Base-by-base conservation (phyloP, 2,113 vertebrate genomes). In the Salvelinus alpinus region DNA sequence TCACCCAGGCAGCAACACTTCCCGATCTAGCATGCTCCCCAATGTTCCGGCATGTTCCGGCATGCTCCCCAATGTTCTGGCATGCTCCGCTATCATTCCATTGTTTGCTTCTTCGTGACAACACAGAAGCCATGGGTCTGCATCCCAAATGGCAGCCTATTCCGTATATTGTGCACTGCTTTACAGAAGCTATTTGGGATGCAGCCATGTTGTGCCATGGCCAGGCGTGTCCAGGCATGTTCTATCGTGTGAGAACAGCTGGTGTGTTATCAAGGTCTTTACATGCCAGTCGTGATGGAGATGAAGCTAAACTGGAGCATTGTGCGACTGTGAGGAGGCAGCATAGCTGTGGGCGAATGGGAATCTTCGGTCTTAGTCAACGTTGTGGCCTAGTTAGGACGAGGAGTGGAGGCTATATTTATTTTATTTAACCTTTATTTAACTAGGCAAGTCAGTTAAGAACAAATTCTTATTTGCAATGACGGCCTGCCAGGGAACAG, bases 1-100 rank as follows among this genome's bases (percentile, higher is more conserved):
- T 88, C 82, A 82, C 85, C 87, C 82, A 54, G 16, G 38, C 51
- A 90, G 85, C 85, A 85, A 79, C 85, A 88, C 84, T 84, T 88
- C 82, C 51, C 16, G 51, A 16, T 54, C 51, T 74, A 76, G 86
- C 86, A 81, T 18, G 51, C 51, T 54, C 16, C 51, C 12, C 12
- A 64, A 68, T 80, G 83, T 85, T 90, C 86, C 85, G 88, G 84
- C 88, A n/a, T 64, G n/a, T 62, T 74, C 51, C 9, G 38, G 86
- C 86, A 80, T 81, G 78, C 83, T 81, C 85, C 80, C 81, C 78
- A 77, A 75, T 80, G 77, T 70, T 71, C 67, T 27, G 60, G 72
- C 79, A 18, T 64, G n/a, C 54, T 74, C 51, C 9, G 38, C 38
- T 44, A 11, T 44, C 8, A 44, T 44, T 44, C 38, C 38, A 44